Evolutionary conservation across 2,888 invertebrate genomes (phyloP).

Genomic region (Hypselothyrea guttata): DNA sequence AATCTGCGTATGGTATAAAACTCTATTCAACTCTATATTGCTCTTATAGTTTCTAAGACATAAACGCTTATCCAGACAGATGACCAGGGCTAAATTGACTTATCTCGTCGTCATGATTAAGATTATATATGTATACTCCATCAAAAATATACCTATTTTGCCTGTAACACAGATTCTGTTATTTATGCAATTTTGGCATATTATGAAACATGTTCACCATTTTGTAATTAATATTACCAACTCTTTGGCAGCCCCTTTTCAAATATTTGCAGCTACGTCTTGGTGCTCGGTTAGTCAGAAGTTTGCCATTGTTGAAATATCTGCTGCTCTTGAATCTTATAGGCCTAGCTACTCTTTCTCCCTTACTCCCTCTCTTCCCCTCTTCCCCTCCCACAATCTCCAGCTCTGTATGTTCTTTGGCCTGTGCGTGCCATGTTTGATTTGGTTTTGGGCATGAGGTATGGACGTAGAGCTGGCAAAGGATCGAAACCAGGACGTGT

Average conservation of each 20-base stretch:
- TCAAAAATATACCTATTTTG: no score
- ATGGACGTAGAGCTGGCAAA: no score
- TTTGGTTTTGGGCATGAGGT: constrained; percentile 2
- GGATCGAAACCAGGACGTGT: constrained; percentile 33
- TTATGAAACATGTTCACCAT: neutral
- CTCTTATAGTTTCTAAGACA: no score
- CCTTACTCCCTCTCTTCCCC: no score
- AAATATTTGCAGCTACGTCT: neutral
- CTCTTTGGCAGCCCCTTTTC: neutral
- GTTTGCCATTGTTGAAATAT: constrained; percentile 58
- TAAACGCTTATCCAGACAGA: no score
- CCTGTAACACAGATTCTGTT: no score
- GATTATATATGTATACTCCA: no score
- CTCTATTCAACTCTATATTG: no score
- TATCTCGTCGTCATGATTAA: no score
- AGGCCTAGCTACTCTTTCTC: constrained; percentile 26
- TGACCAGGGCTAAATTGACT: no score
- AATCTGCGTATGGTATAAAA: no score
- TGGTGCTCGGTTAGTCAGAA: constrained; percentile 25
- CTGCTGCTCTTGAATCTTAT: constrained; percentile 13
- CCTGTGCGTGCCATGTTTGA: constrained; percentile 38
- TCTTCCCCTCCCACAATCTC: no score
- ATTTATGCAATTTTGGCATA: neutral
- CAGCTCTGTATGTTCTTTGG: neutral
- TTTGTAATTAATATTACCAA: neutral